A percentile compares a stretch with the other conserved stretches of the same genome.
Conservation (phyloP, 2,797 vertebrate species). For the Ibycter americanus region DNA sequence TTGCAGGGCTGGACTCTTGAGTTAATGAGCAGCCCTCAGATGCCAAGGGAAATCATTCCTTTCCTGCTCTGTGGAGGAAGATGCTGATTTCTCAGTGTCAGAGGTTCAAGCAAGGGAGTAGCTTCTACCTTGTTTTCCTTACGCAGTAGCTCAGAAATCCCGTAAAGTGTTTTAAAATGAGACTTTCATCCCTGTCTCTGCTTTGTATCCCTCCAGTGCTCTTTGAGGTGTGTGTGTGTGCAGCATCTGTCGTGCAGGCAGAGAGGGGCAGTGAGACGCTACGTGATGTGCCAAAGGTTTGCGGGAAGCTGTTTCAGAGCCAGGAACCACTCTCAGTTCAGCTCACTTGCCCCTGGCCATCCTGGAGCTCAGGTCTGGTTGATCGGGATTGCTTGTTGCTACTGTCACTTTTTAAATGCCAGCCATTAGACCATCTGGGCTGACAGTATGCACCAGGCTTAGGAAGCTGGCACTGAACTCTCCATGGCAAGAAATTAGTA, state of each 20-base stretch:
- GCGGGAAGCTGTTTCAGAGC: rapidly evolving
- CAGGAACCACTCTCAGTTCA: not conserved
- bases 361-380: not conserved
- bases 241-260: not conserved
- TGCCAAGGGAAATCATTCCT: not conserved
- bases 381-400: not conserved
- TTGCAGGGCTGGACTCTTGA: not conserved
- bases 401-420: conserved; percentile 20
- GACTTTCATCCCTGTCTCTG: not conserved
- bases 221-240: not conserved
- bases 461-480: not conserved
- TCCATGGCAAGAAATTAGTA: not conserved
- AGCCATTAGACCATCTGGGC: conserved; percentile 6
- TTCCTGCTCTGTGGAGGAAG: not conserved
- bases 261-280: not conserved
- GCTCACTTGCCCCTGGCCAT: not conserved
- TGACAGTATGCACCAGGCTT: not conserved
- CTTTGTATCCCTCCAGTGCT: not conserved
- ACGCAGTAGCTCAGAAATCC: not conserved
- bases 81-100: not conserved
- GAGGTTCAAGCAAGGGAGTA: not conserved
- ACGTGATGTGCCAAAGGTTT: not conserved
- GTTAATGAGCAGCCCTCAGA: not conserved
- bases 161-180: not conserved
- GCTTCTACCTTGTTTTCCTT: not conserved